phyloP scores from a whole-genome alignment of 2,797 vertebrate species.

The Phrynocephalus vlangalii region DNA sequence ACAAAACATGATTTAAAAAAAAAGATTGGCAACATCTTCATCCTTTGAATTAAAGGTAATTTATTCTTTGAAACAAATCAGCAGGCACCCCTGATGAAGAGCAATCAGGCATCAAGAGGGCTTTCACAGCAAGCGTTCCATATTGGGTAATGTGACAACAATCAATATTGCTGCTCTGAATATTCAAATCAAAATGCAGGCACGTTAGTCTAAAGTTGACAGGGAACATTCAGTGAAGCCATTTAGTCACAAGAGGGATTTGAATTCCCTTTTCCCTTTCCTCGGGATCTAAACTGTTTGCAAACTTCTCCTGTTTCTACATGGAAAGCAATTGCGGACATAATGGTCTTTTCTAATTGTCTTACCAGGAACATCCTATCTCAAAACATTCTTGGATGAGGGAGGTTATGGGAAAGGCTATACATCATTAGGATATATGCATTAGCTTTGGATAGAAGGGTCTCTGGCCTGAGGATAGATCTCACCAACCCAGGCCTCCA shows the following conservation, averaged over 20 bases:
- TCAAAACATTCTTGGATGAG: background rate
- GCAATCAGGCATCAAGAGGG: slow-evolving; percentile 78
- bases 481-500: background rate
- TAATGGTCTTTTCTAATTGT: slow-evolving; percentile 7
- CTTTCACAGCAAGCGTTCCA: slow-evolving; percentile 71
- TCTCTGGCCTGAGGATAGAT: too few species aligned
- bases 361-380: background rate
- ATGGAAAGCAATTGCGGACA: slow-evolving; percentile 22
- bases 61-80: slow-evolving; percentile 76
- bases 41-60: slow-evolving; percentile 81
- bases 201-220: slow-evolving; percentile 58
- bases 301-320: slow-evolving; percentile 20
- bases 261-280: slow-evolving; percentile 8
- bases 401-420: background rate
- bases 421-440: background rate
- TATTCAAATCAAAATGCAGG: slow-evolving; percentile 59
- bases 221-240: slow-evolving; percentile 42
- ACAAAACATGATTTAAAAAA: slow-evolving; percentile 29
- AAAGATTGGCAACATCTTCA: slow-evolving; percentile 74
- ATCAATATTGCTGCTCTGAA: slow-evolving; percentile 72
- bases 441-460: background rate
- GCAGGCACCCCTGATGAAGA: slow-evolving; percentile 74
- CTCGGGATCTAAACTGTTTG: slow-evolving; percentile 30
- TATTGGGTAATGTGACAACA: slow-evolving; percentile 76
- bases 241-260: slow-evolving; percentile 32